Evolutionary conservation across 1,140 invertebrate species (phyloP), one percentile per base, ranked within the genome.

Genomic region (Brachionus plicatilis): DNA sequence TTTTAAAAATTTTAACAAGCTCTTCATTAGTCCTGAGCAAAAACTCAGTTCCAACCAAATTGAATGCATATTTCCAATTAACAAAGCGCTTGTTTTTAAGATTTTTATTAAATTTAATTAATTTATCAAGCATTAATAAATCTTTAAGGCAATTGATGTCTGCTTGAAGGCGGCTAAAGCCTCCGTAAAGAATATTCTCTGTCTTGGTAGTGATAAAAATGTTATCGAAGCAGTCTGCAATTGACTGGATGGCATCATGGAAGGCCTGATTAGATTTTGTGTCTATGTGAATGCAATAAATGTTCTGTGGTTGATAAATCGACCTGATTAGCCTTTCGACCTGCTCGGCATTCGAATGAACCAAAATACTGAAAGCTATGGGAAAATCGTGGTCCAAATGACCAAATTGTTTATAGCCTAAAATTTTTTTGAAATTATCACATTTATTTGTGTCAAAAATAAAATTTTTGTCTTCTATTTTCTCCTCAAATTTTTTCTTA

Each of bases 281-380:
- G 70, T 89, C 88, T 8, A 89, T 86, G 70, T 88, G 87, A 43
- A 89, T 85, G 85, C 88, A 89, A 82, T 88, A 89, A 2, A 84
- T 65, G 85, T 89, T 88, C 53, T 89, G 87, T 2, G 88, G 87
- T 24, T 86, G 84, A 66, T 89, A 89, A 27, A 89, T 87, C 1
- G 87, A 86, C 29, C 86, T 60, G 2, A 89, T 85, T 7, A 89
- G 83, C 14, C 86, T 68, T 43, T 88, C 86, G 1, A 87, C 83
- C 80, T 88, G 88, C 41, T 85, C 86, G 3, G 86, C 79, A 66
- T 88, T 85, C 37, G 85, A 87, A 72, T 88, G 87, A 14, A 88
- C 85, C 2, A 88, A 75, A 27, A 89, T 86, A 72, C 85, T 88
- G 84, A 86, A 89, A n/a, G 88, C 75, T 47, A 78, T 20, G 24